A percentile compares a stretch with the other conserved stretches of the same genome.
Evolutionary conservation across 2,797 vertebrate genomes (phyloP).

Genomic region (Spheniscus humboldti): DNA sequence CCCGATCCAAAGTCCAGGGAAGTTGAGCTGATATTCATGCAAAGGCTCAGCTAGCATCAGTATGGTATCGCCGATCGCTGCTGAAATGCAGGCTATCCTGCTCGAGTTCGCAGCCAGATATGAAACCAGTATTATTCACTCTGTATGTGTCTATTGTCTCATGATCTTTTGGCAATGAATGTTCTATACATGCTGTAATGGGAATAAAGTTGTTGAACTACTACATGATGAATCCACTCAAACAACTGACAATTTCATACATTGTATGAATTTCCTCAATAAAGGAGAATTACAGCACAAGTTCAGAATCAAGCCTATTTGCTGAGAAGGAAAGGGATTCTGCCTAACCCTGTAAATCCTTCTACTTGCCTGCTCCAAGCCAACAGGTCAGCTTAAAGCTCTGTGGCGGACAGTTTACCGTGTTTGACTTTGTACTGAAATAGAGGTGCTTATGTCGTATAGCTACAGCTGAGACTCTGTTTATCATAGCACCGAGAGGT

Average conservation of each 20-base stretch:
- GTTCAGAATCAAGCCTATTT: neutral
- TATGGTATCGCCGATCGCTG: neutral
- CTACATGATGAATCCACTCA: neutral
- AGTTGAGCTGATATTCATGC: neutral
- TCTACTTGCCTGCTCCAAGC: neutral
- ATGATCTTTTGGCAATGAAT: neutral
- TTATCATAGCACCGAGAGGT: neutral
- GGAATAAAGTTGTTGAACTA: neutral
- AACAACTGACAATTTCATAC: neutral
- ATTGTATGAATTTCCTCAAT: neutral
- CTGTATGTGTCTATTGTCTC: neutral
- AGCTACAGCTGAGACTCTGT: neutral
- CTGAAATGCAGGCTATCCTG: neutral
- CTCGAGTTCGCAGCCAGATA: neutral
- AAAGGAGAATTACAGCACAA: neutral
- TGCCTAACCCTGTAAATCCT: neutral
- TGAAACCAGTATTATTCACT: neutral
- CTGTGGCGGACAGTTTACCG: neutral
- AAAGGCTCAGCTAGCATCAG: neutral
- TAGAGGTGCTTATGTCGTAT: neutral
- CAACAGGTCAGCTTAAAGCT: neutral
- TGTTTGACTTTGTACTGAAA: neutral
- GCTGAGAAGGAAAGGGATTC: neutral
- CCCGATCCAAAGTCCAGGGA: neutral
- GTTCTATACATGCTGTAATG: neutral